These are phyloP conservation scores for Pectinophora gossypiella DNA, from an alignment of 1,140 invertebrate species.

Conservation along the genomic window DNA sequence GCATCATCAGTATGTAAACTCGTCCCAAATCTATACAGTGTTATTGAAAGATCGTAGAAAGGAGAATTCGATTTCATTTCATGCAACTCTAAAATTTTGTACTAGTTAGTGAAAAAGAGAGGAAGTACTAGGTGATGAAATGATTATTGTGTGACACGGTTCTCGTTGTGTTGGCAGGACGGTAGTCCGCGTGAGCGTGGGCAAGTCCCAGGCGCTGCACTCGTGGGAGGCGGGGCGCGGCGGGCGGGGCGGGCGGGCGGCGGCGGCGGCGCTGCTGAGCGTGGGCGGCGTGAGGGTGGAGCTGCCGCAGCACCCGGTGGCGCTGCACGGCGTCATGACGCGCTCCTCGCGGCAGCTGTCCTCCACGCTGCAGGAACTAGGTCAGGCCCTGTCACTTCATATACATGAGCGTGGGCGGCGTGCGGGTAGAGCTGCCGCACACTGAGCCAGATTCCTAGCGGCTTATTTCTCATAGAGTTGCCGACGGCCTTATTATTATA, in stretches of 20 bases:
- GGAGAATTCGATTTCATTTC: too few species aligned
- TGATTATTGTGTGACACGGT: too few species aligned
- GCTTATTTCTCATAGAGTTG: too few species aligned
- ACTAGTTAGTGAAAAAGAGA: too few species aligned
- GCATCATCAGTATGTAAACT: constrained; percentile 85
- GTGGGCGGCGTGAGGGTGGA: constrained; percentile 94
- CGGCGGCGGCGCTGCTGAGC: constrained; percentile 91
- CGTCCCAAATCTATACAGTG: too few species aligned
- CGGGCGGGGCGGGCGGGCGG: constrained; percentile 84
- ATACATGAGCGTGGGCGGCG: constrained; percentile 92
- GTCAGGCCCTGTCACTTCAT: too few species aligned
- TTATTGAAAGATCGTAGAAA: too few species aligned
- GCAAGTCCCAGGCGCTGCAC: constrained; percentile 94
- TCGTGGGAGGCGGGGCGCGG: constrained; percentile 86
- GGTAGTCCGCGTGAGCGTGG: constrained; percentile 94
- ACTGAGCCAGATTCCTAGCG: too few species aligned
- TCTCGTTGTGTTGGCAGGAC: constrained; percentile 77
- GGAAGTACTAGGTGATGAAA: too few species aligned
- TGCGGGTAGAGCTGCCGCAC: constrained; percentile 97
- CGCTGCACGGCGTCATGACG: constrained; percentile 97
- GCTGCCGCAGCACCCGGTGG: constrained; percentile 97
- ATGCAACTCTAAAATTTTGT: too few species aligned
- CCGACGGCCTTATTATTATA: too few species aligned
- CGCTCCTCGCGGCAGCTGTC: constrained; percentile 94
- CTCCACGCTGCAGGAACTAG: constrained; percentile 84